Conservation (phyloP, 2,888 invertebrate genomes). For the Hymenopus coronatus region DNA sequence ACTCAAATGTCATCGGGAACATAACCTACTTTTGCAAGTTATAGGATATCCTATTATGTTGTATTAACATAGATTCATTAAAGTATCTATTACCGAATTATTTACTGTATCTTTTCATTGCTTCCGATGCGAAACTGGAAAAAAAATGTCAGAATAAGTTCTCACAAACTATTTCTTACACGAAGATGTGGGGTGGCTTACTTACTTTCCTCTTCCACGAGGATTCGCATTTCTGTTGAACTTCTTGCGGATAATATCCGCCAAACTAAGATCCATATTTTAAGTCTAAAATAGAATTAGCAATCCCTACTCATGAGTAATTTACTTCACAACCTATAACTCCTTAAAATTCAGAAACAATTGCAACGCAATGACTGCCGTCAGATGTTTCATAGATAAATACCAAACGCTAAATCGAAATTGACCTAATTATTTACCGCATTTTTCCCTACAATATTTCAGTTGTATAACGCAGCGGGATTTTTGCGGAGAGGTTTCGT, state of each 20-base stretch:
- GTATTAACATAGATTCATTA: neutral
- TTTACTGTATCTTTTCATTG: neutral
- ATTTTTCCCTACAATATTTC: too few relatives aligned
- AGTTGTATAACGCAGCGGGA: too few relatives aligned
- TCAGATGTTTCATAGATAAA: neutral
- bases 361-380: neutral
- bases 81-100: neutral
- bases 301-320: neutral
- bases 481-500: too few relatives aligned
- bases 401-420: neutral
- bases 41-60: neutral
- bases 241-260: conserved; percentile 49
- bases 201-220: conserved; percentile 23
- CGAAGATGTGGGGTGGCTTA: neutral
- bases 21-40: neutral
- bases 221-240: conserved; percentile 31
- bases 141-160: neutral
- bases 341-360: neutral
- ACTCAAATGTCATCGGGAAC: neutral
- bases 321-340: neutral
- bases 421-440: neutral
- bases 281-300: neutral
- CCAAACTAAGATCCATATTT: conserved; percentile 44
- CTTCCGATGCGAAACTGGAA: neutral
- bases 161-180: neutral